phyloP scores from a whole-genome alignment of 2,797 vertebrate genomes.

The Odontamblyopus lacepedii region DNA sequence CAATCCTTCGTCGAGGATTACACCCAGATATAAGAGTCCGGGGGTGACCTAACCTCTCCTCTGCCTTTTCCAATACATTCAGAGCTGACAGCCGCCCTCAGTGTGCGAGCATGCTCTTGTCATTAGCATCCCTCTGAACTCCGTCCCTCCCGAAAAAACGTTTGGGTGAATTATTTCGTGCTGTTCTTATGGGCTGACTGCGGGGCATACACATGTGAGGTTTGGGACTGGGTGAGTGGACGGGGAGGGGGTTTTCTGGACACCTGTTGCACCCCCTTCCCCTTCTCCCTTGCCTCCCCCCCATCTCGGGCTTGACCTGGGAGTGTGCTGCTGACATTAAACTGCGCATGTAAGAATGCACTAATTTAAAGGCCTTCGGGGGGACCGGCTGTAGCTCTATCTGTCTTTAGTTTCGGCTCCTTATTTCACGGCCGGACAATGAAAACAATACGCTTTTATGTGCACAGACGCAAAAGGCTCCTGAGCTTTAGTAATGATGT shows the following conservation, averaged over 20 bases:
- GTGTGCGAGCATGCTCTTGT: slow-evolving; percentile 68
- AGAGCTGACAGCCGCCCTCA: slow-evolving; percentile 56
- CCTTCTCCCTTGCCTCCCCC: slow-evolving; percentile 3
- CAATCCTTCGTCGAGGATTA: slow-evolving; percentile 44
- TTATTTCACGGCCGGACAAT: not conserved
- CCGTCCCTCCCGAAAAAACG: slow-evolving; percentile 69
- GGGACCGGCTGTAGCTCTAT: slow-evolving; percentile 3
- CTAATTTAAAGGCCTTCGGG: slow-evolving; percentile 35
- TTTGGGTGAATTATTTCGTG: slow-evolving; percentile 76
- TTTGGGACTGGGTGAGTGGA: slow-evolving; percentile 36
- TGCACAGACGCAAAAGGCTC: not conserved
- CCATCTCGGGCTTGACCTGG: slow-evolving; percentile 58
- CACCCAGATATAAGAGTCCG: slow-evolving; percentile 47
- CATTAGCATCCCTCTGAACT: slow-evolving; percentile 79
- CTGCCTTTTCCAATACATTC: slow-evolving; percentile 64
- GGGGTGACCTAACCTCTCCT: slow-evolving; percentile 55
- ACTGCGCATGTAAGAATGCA: slow-evolving; percentile 54
- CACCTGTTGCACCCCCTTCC: slow-evolving; percentile 68
- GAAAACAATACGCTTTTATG: not conserved
- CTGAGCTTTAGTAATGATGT: slow-evolving; percentile 2
- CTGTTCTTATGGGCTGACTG: slow-evolving; percentile 65
- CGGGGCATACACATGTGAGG: slow-evolving; percentile 81
- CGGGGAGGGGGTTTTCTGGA: slow-evolving; percentile 68
- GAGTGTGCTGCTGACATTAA: slow-evolving; percentile 62
- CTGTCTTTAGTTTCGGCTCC: slow-evolving; percentile 15